Evolutionary conservation across 2,113 vertebrate species (phyloP).

Genomic region (Pipra filicauda): DNA sequence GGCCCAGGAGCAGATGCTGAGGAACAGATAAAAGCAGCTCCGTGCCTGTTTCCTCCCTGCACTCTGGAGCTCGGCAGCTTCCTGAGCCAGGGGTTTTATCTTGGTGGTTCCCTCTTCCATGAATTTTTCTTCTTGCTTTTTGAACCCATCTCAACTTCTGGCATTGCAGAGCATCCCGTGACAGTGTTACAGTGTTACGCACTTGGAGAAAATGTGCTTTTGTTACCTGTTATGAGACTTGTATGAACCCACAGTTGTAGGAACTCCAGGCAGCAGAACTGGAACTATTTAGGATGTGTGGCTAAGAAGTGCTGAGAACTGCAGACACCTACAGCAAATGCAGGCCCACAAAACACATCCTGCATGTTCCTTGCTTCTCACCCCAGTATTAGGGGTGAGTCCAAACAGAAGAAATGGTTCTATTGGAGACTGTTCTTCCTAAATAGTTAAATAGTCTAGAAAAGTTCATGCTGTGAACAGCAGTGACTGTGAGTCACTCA

Average conservation of each 20-base stretch:
- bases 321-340: not conserved
- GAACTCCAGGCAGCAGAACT: not conserved
- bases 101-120: constrained; percentile 30
- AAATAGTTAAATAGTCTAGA: not conserved
- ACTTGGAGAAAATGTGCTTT: not conserved
- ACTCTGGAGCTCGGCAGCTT: constrained; percentile 13
- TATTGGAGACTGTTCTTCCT: not conserved
- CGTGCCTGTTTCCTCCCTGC: not conserved
- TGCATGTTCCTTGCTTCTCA: not conserved
- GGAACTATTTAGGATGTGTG: not conserved
- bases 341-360: not conserved
- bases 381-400: not conserved
- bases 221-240: not conserved
- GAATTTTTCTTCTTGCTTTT: constrained; percentile 50
- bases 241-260: not conserved
- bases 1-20: constrained; percentile 18
- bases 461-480: not conserved
- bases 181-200: not conserved
- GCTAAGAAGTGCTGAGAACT: not conserved
- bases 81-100: constrained; percentile 44
- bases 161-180: constrained; percentile 28
- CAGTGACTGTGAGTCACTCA: not conserved
- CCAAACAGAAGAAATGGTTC: not conserved
- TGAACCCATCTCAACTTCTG: constrained; percentile 24
- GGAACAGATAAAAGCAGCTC: not conserved